These are phyloP conservation scores for Herminia tarsipennalis DNA, from an alignment of 2,888 invertebrate genomes.

Conservation along the genomic window DNA sequence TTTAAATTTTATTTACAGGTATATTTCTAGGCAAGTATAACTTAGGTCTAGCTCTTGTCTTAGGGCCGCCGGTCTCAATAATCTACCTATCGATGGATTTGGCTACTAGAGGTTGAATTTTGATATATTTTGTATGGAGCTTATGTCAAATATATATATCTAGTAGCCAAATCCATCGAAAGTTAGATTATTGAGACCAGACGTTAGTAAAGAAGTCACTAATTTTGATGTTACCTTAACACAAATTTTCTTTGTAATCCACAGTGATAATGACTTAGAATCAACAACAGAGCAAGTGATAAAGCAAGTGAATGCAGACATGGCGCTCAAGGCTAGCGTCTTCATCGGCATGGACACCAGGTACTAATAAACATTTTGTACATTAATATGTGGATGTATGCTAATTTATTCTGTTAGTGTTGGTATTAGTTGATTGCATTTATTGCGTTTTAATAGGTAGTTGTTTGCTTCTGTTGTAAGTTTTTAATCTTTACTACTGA, in stretches of 20 bases:
- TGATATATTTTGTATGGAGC: too few species aligned
- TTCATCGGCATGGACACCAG: conserved; percentile 95
- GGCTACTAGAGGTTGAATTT: too few species aligned
- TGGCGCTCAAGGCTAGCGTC: conserved; percentile 89
- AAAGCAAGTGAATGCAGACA: conserved; percentile 89
- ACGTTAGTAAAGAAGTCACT: too few species aligned
- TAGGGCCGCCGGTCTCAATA: too few species aligned
- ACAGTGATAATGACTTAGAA: conserved; percentile 90
- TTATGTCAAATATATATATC: too few species aligned
- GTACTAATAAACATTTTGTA: conserved; percentile 60
- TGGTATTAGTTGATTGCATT: neutral
- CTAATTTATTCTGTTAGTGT: conserved; percentile 1
- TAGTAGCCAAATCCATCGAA: too few species aligned
- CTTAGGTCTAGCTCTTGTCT: too few species aligned
- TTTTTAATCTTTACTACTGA: too few species aligned
- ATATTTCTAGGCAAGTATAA: too few species aligned
- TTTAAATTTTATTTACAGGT: too few species aligned
- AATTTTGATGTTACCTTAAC: neutral
- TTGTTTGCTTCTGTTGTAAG: neutral
- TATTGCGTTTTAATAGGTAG: neutral
- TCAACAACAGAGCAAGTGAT: conserved; percentile 89
- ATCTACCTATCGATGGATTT: too few species aligned
- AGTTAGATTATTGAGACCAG: too few species aligned
- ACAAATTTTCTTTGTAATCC: conserved; percentile 16
- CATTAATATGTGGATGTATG: neutral